Evolutionary conservation across 37 sponge, comb jelly and placozoan species (phyloP), one percentile per base, ranked within the genome.

Genomic region (Mnemiopsis leidyi): DNA sequence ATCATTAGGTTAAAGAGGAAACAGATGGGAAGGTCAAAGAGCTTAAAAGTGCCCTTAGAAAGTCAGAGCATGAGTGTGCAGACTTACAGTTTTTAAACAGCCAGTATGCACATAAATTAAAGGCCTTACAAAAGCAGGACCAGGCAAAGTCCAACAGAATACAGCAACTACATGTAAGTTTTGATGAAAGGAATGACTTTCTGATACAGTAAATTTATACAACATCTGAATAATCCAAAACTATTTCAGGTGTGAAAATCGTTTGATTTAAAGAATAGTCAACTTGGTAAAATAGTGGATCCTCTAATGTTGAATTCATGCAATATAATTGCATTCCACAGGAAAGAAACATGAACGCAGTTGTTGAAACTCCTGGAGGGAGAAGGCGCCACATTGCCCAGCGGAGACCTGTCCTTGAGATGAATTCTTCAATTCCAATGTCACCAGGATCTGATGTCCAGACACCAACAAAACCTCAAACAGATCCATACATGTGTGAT

Each of bases 81-180:
- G 99, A 99, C 94, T 76, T 99, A 29, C 97, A 96, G 93, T 99
- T 99, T 79, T 94, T 99, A 18, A 99, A 99, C 94, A 96, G 95
- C 30, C 99, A 99, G 75, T 99, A 99, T 83, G 92, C 96, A 67
- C 95, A 96, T 35, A 82, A 93, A 38, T 69, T 99, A 32, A 77
- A 95, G 68, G 31, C 94, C 26, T 93, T 93, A 39, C 98, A 99
- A 94, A 95, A 94, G 38, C 96, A 97, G 21, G 93, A 92, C 7
- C 95, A 95, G 37, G 77, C 90, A 13, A 97, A 95, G 90, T 92
- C 96, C 9, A 97, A 96, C 30, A 94, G 94, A 39, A 96, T 99
- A 23, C 85, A 95, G 32, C 97, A 95, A 71, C 94, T 99, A 3
- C 90, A 85, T 38, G 90, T 85, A 85, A 85, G 90, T 28, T 85